These are phyloP conservation scores for Sardina pilchardus DNA, from an alignment of 2,113 vertebrate genomes.

Conservation along the genomic window DNA sequence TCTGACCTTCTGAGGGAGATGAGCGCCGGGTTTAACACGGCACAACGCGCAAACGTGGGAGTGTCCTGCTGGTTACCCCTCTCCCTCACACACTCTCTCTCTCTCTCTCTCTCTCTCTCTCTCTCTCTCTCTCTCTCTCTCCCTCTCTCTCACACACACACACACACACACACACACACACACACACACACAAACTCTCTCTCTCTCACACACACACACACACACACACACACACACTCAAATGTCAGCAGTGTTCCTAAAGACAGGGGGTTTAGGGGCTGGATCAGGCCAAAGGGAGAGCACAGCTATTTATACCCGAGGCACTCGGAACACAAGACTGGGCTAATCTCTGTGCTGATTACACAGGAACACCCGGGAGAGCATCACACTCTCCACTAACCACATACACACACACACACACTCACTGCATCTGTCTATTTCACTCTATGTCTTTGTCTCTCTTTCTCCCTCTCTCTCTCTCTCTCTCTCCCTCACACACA, in stretches of 20 bases:
- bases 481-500: background rate
- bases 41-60: background rate
- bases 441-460: background rate
- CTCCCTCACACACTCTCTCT: background rate
- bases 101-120: background rate
- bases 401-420: conserved; percentile 12
- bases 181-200: background rate
- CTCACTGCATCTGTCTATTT: background rate
- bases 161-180: background rate
- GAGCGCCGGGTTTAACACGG: background rate
- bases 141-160: background rate
- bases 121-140: background rate
- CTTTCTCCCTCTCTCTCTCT: background rate
- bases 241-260: conserved; percentile 84
- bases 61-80: background rate
- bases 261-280: conserved; percentile 80
- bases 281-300: conserved; percentile 73
- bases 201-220: conserved; percentile 36
- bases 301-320: conserved; percentile 85
- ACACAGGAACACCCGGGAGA: conserved; percentile 32
- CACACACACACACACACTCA: conserved; percentile 68
- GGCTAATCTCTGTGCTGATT: conserved; percentile 74
- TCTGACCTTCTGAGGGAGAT: conserved; percentile 28
- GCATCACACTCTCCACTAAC: background rate
- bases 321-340: conserved; percentile 60